Evolutionary conservation across 1,140 invertebrate genomes (phyloP).

Genomic region (Zaprionus africanus): DNA sequence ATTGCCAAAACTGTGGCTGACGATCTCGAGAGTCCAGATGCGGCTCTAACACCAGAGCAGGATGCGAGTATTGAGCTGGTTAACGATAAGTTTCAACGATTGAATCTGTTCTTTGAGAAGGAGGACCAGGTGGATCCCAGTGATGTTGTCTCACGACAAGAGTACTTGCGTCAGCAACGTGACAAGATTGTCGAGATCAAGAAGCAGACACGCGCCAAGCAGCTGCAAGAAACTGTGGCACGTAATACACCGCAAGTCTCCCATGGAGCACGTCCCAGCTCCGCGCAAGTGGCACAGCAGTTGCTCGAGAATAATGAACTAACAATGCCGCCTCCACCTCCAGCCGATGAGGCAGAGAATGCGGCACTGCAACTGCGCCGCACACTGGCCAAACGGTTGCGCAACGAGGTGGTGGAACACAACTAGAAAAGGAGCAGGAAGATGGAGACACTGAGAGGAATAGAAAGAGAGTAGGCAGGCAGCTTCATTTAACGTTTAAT

Average conservation of each 20-base stretch:
- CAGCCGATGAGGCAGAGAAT: conserved; percentile 64
- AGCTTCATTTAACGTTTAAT: conserved; percentile 22
- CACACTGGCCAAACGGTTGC: conserved; percentile 92
- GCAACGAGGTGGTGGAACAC: conserved; percentile 90
- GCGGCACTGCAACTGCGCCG: conserved; percentile 90
- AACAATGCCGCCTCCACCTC: conserved; percentile 48
- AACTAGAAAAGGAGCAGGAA: conserved; percentile 27
- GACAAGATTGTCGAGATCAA: conserved; percentile 96
- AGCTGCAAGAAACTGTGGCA: conserved; percentile 87
- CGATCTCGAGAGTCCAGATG: conserved; percentile 74
- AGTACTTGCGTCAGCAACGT: conserved; percentile 93
- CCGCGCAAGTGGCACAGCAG: conserved; percentile 88
- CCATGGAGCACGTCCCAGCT: conserved; percentile 85
- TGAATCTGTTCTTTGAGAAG: conserved; percentile 83
- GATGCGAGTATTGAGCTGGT: conserved; percentile 74
- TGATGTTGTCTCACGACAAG: conserved; percentile 91
- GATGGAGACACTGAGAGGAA: background rate
- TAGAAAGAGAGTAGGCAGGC: background rate
- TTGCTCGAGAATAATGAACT: conserved; percentile 85
- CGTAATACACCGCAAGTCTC: conserved; percentile 53
- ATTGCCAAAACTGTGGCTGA: conserved; percentile 75
- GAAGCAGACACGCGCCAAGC: conserved; percentile 92
- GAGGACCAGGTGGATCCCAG: conserved; percentile 85
- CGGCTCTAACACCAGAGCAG: conserved; percentile 80
- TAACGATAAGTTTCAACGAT: conserved; percentile 78